Evolutionary conservation across 2,888 invertebrate genomes (phyloP), one percentile per base, ranked within the genome.

Genomic region (Branchinecta sandiegonensis): DNA sequence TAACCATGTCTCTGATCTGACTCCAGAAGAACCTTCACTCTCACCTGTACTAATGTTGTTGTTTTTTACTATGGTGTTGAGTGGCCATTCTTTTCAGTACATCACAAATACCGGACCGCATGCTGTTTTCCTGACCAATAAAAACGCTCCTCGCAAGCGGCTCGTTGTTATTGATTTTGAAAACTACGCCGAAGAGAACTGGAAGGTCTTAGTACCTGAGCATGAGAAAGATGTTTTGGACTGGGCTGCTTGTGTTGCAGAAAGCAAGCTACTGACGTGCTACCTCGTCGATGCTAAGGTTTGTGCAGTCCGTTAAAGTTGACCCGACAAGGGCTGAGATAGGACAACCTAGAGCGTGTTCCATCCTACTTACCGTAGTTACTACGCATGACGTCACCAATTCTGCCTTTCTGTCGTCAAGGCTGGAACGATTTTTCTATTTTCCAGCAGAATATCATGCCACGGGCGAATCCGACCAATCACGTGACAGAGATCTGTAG

Each of bases 241-340:
- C 76, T 94, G 92, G 90, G 90, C 87, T 0, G 81, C 83, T 10
- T 87, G 90, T 68, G 92, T 94, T 0, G 85, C 91, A 77, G 80
- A 84, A n/a, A 85, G 94, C 76, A 89, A 91, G 78, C 81, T 99
- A 48, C 84, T 95, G 67, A 79, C 93, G 48, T 88, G 89, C 77
- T 97, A 95, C 77, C 84, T 96, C 70, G 85, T 90, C 76, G 94
- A 97, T 82, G 96, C 96, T 10, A 95, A 95, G 84, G 94, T 92
- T 80, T 74, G 74, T 71, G 50, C 37, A 37, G 23, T 23, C 23
- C 23, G 2, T 23, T 3, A 23, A 23, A 23, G 23, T 23, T 23
- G 2, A 23, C 2, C 23, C 23, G 23, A 23, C n/a, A n/a, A n/a
- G 4, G 4, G 23, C 23, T 23, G 23, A 23, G 23, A 23, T 23